phyloP scores from a whole-genome alignment of 2,113 vertebrate genomes.

The Protobothrops mucrosquamatus region DNA sequence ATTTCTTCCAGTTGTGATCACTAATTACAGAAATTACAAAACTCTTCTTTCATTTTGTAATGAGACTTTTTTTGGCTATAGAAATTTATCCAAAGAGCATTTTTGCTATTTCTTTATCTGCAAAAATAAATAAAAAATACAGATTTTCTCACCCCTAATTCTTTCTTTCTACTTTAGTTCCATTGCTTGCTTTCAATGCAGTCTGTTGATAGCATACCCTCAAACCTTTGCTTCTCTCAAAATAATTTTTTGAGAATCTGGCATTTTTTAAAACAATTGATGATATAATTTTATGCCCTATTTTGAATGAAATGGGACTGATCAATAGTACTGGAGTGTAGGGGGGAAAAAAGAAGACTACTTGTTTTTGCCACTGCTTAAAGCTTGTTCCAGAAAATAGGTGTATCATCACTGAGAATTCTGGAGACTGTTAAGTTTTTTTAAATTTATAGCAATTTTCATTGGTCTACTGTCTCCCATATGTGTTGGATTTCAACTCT shows the following conservation, averaged over 20 bases:
- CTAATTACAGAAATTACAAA: background rate
- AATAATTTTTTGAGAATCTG: background rate
- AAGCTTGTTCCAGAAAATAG: background rate
- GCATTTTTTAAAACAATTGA: background rate
- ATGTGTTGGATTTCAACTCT: background rate
- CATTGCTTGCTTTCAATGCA: background rate
- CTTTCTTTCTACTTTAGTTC: background rate
- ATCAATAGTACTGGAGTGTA: background rate
- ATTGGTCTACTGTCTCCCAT: background rate
- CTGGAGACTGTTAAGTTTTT: background rate
- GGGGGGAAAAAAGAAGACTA: background rate
- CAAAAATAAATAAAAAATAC: background rate
- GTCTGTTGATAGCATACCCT: background rate
- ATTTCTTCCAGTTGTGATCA: background rate
- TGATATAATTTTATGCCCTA: too few species aligned
- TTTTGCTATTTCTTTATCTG: background rate
- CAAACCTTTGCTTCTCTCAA: background rate
- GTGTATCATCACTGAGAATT: background rate
- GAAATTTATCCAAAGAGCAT: background rate
- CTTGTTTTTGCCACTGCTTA: background rate
- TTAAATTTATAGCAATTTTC: background rate
- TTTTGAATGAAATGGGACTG: background rate
- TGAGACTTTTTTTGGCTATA: background rate
- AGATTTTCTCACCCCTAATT: background rate
- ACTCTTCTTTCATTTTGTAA: background rate